Conservation (phyloP, 2,113 vertebrate genomes). For the Corythornis madagascariensis region DNA sequence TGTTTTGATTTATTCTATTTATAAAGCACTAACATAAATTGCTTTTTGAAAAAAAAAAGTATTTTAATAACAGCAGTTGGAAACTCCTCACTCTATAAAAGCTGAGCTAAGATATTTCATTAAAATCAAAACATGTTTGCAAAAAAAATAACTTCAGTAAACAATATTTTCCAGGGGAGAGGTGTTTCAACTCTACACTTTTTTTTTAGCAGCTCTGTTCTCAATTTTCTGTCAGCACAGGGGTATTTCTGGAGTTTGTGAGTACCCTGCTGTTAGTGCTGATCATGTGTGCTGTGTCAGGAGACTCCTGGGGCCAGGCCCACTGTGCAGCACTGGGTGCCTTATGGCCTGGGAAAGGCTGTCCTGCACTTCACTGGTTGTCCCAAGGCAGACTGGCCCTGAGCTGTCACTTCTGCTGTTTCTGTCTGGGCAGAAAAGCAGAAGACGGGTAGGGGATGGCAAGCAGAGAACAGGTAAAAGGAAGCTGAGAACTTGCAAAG, state of each 20-base stretch:
- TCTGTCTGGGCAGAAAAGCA: background rate
- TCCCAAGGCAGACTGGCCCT: background rate
- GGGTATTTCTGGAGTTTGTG: background rate
- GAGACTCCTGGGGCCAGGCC: background rate
- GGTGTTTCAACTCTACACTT: background rate
- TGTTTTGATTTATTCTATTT: constrained; percentile 57
- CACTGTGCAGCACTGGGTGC: background rate
- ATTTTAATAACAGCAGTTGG: constrained; percentile 18
- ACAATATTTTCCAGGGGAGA: background rate
- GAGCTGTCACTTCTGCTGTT: background rate
- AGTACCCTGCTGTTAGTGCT: background rate
- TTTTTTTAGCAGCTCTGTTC: background rate
- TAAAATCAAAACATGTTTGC: constrained; percentile 2
- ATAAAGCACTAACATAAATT: constrained; percentile 2
- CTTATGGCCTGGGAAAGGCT: background rate
- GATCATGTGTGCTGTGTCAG: background rate
- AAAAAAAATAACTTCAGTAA: background rate
- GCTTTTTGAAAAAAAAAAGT: constrained; percentile 12
- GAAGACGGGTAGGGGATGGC: too few relatives aligned
- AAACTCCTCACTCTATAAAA: constrained; percentile 36
- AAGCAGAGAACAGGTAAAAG: background rate
- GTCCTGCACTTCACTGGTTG: background rate
- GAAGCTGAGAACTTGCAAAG: background rate
- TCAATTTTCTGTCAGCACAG: background rate
- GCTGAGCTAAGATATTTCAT: constrained; percentile 9